Conservation (phyloP, 2,797 vertebrate species). For the Brotula barbata region DNA sequence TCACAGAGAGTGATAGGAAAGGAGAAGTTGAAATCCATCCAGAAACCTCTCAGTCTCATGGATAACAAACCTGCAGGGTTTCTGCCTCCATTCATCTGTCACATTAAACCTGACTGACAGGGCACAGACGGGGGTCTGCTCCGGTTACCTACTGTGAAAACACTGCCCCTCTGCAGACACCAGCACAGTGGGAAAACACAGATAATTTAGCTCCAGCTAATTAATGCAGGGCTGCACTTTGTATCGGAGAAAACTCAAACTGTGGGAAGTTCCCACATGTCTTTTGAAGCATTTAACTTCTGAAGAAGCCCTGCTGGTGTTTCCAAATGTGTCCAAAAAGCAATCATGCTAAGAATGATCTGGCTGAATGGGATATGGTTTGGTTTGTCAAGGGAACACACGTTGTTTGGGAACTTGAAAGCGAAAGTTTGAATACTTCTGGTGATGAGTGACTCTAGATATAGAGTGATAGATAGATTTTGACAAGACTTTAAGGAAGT, state of each 20-base stretch:
- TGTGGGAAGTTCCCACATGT: constrained; percentile 37
- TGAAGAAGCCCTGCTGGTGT: constrained; percentile 4
- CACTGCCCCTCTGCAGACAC: constrained; percentile 34
- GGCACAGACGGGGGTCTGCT: constrained; percentile 16
- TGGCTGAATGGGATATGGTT: neutral
- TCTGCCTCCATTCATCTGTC: constrained; percentile 41
- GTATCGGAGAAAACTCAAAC: constrained; percentile 25
- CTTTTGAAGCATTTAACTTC: constrained; percentile 22
- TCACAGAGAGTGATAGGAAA: constrained; percentile 26
- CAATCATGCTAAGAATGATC: constrained; percentile 25
- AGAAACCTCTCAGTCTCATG: constrained; percentile 32
- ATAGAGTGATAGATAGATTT: too few relatives aligned
- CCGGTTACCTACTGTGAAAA: constrained; percentile 29
- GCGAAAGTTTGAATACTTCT: neutral
- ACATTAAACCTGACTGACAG: constrained; percentile 48
- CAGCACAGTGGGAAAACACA: constrained; percentile 25
- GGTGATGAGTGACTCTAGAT: constrained; percentile 44
- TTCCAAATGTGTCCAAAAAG: constrained; percentile 30
- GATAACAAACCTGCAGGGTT: constrained; percentile 55
- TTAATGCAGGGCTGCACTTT: constrained; percentile 58
- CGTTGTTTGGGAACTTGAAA: neutral
- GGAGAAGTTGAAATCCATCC: constrained; percentile 26
- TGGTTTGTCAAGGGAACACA: too few relatives aligned
- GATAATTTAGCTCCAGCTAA: constrained; percentile 58
- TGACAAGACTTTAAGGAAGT: too few relatives aligned